Evolutionary conservation across 2,113 vertebrate species (phyloP).

Genomic region (Tretioscincus oriximinensis): DNA sequence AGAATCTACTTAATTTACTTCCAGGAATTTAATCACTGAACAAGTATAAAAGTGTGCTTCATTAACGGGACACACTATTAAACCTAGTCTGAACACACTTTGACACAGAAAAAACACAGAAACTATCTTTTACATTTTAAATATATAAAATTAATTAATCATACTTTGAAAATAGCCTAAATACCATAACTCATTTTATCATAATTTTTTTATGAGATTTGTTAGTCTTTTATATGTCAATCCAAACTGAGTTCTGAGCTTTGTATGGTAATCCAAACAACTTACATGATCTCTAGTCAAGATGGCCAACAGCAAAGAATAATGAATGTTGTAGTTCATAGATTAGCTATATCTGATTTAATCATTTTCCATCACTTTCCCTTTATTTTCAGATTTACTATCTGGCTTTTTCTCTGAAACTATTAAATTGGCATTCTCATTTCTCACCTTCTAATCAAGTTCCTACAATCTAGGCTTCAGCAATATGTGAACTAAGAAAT

Average conservation of each 20-base stretch:
- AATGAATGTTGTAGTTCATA: too few relatives aligned
- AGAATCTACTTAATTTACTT: conserved; percentile 40
- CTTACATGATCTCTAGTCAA: too few relatives aligned
- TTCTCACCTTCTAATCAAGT: neutral
- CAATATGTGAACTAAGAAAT: too few relatives aligned
- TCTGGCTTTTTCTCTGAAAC: neutral
- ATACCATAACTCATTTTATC: neutral
- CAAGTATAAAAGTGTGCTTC: conserved; percentile 28
- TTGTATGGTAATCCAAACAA: too few relatives aligned
- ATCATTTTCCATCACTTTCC: neutral
- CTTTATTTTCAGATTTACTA: neutral
- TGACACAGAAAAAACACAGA: neutral
- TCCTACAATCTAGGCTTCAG: too few relatives aligned
- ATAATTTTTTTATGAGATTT: neutral
- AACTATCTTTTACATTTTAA: neutral
- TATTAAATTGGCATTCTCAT: neutral
- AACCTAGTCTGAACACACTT: conserved; percentile 10
- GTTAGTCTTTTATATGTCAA: too few relatives aligned
- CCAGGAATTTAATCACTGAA: conserved; percentile 31
- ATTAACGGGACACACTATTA: conserved; percentile 11
- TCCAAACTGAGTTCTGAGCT: too few relatives aligned
- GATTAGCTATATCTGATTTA: neutral
- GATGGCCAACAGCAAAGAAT: too few relatives aligned
- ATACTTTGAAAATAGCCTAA: neutral
- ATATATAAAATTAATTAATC: neutral